A percentile compares a stretch with the other conserved stretches of the same genome.
phyloP scores from a whole-genome alignment of 2,888 invertebrate genomes.

The Dynastes tityus region DNA sequence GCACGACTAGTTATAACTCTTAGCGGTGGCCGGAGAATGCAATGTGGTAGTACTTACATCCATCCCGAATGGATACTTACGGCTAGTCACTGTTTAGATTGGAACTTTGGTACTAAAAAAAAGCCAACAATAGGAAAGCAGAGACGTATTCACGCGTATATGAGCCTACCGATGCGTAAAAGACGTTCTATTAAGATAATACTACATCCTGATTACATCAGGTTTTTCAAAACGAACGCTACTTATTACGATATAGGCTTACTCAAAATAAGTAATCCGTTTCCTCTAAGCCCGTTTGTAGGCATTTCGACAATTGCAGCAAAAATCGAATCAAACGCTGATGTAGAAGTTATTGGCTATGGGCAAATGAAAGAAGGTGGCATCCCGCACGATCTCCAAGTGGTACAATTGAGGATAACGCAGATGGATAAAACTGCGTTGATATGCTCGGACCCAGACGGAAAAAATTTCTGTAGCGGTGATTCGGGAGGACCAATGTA shows the following conservation, averaged over 20 bases:
- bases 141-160: neutral
- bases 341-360: too few species aligned
- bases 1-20: too few species aligned
- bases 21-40: too few species aligned
- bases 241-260: too few species aligned
- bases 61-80: neutral
- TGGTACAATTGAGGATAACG: neutral
- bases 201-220: neutral
- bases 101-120: neutral
- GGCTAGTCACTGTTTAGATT: conserved; percentile 3
- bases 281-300: too few species aligned
- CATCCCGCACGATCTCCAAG: neutral
- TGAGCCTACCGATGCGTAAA: too few species aligned
- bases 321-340: too few species aligned
- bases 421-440: neutral
- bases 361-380: too few species aligned
- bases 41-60: neutral
- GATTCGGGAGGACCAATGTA: conserved; percentile 7
- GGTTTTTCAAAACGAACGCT: too few species aligned
- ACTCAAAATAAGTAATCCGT: too few species aligned
- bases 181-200: too few species aligned
- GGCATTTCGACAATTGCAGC: too few species aligned
- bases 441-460: neutral
- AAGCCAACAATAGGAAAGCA: neutral
- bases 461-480: neutral